Conservation (phyloP, 2,113 vertebrate genomes). For the Microcebus lehilahytsara region DNA sequence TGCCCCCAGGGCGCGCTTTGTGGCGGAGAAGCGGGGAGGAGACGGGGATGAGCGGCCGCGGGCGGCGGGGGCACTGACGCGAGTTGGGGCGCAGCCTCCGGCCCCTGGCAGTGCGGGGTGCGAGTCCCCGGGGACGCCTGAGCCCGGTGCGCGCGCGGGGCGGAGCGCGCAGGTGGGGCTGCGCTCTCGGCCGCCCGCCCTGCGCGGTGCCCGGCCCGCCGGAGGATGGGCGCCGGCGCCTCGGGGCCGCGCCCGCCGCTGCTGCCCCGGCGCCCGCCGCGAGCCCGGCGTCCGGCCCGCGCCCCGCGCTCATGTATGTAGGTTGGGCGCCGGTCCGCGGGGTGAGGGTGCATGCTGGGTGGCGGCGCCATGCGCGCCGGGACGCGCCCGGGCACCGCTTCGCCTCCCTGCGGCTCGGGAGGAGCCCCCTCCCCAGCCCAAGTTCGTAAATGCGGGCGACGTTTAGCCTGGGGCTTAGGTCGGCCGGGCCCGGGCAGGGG, state of each 20-base stretch:
- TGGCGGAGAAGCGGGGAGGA: background rate
- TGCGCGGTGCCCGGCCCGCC: background rate
- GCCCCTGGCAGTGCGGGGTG: background rate
- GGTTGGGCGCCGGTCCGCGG: background rate
- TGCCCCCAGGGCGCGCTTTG: background rate
- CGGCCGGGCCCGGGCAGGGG: background rate
- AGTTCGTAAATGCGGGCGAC: conserved; percentile 19
- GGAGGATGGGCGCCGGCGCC: conserved; percentile 50
- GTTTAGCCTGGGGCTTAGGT: background rate
- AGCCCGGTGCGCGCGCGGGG: conserved; percentile 44
- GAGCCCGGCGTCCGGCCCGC: conserved; percentile 22
- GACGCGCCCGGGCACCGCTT: background rate
- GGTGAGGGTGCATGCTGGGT: conserved; percentile 35
- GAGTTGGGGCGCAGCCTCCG: background rate
- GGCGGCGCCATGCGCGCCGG: background rate
- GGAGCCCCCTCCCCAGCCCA: background rate
- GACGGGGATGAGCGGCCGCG: background rate
- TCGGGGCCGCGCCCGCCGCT: conserved; percentile 6
- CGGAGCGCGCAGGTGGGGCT: conserved; percentile 57
- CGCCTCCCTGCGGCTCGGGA: background rate
- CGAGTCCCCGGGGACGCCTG: conserved; percentile 26
- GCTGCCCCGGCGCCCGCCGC: background rate
- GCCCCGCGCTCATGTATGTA: conserved; percentile 70
- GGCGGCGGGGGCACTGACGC: background rate
- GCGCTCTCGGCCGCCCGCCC: background rate